These are phyloP conservation scores for Suncus etruscus DNA, from an alignment of 2,113 vertebrate genomes.

Conservation along the genomic window DNA sequence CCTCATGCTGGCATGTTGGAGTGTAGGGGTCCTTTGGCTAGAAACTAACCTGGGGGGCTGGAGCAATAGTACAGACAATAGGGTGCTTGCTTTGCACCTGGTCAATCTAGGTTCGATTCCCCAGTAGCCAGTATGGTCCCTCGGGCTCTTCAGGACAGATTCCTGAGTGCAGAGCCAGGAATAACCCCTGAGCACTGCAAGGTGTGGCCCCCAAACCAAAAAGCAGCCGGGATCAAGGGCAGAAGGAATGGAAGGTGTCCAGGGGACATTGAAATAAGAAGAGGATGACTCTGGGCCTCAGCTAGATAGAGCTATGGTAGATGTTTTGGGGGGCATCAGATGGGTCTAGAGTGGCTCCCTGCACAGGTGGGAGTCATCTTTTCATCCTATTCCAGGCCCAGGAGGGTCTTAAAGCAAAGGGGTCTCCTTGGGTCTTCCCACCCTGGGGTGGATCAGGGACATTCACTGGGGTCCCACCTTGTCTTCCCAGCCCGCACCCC, in stretches of 20 bases:
- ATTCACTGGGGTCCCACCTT: too few relatives aligned
- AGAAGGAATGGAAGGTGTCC: neutral
- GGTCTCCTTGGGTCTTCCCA: neutral
- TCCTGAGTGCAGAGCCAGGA: too few relatives aligned
- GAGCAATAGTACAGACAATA: too few relatives aligned
- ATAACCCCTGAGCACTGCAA: too few relatives aligned
- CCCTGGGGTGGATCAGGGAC: too few relatives aligned
- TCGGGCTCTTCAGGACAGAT: too few relatives aligned
- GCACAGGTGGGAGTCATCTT: neutral
- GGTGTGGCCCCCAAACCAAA: too few relatives aligned
- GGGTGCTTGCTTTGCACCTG: too few relatives aligned
- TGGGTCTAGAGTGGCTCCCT: neutral
- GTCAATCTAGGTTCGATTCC: too few relatives aligned
- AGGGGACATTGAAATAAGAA: neutral
- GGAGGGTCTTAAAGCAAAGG: neutral
- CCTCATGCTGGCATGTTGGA: rapidly evolving
- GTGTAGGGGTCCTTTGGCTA: neutral
- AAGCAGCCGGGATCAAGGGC: neutral
- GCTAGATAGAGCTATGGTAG: rapidly evolving
- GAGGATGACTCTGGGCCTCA: neutral
- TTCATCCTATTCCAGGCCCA: neutral
- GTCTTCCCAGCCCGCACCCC: neutral
- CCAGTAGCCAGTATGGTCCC: too few relatives aligned
- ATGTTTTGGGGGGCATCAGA: neutral
- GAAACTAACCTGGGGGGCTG: too few relatives aligned